Evolutionary conservation across 2,888 invertebrate species (phyloP).

Genomic region (Melieria picta): DNA sequence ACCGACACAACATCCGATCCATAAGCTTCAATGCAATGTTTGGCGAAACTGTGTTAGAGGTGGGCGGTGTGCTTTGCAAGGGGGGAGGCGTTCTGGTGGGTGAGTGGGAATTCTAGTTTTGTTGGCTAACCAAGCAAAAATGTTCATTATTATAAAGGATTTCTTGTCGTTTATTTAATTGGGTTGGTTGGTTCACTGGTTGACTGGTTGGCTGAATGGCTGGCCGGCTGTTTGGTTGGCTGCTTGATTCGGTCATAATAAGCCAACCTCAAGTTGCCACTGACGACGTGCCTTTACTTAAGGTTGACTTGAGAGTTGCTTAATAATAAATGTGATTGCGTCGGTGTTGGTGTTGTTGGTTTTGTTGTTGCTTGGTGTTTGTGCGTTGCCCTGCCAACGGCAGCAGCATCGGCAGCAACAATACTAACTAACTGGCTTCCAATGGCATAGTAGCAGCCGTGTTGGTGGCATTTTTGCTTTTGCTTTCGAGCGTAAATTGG

Average conservation of each 20-base stretch:
- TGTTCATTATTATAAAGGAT: conserved; percentile 34
- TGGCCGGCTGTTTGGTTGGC: conserved; percentile 34
- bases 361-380: background rate
- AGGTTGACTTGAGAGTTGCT: conserved; percentile 20
- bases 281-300: conserved; percentile 16
- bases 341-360: conserved; percentile 1
- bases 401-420: background rate
- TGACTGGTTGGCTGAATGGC: conserved; percentile 28
- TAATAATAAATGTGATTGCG: conserved; percentile 3
- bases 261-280: conserved; percentile 45
- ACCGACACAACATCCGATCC: no score
- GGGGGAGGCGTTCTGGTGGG: background rate
- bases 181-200: conserved; percentile 30
- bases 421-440: background rate
- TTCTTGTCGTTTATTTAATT: conserved; percentile 36
- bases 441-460: background rate
- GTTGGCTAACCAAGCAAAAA: conserved; percentile 38
- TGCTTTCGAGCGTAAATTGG: conserved; percentile 4
- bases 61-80: background rate
- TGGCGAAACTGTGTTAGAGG: background rate
- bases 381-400: conserved; percentile 1
- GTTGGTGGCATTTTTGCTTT: background rate
- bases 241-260: conserved; percentile 41
- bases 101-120: conserved; percentile 5
- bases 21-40: background rate